Conservation (phyloP, 2,888 invertebrate species). For the Mactromeris polynyma region DNA sequence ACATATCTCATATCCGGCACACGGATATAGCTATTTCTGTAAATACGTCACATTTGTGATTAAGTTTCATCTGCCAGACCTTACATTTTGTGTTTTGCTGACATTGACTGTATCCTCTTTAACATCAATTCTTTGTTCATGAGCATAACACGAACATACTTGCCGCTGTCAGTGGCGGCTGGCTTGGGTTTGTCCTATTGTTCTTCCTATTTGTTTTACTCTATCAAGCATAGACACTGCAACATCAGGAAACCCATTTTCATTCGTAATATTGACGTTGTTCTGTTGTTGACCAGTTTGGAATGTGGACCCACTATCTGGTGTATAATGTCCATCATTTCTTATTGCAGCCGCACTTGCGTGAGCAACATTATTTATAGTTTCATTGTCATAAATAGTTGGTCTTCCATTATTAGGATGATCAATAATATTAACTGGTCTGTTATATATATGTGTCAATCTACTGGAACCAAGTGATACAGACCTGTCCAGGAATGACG, state of each 20-base stretch:
- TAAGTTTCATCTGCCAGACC: neutral
- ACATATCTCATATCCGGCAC: too few relatives aligned
- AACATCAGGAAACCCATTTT: neutral
- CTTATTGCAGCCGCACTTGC: neutral
- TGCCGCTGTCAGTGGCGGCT: neutral
- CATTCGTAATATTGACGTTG: neutral
- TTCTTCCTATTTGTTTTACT: conserved; percentile 17
- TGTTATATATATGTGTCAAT: neutral
- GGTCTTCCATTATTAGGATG: conserved; percentile 30
- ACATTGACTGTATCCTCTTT: conserved; percentile 31
- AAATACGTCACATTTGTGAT: too few relatives aligned
- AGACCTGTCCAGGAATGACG: neutral
- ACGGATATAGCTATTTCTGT: too few relatives aligned
- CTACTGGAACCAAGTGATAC: neutral
- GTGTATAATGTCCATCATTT: neutral
- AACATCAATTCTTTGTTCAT: conserved; percentile 23
- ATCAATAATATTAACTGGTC: conserved; percentile 29
- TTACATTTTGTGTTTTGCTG: neutral
- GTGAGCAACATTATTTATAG: neutral
- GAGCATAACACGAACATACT: neutral
- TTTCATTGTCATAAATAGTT: neutral
- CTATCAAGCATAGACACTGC: neutral
- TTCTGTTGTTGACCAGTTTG: neutral
- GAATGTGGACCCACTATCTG: neutral
- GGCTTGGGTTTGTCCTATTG: neutral